Evolutionary conservation across 35 echinoderm and acorn worm genomes (phyloP).

Genomic region (Chiridota heheva): DNA sequence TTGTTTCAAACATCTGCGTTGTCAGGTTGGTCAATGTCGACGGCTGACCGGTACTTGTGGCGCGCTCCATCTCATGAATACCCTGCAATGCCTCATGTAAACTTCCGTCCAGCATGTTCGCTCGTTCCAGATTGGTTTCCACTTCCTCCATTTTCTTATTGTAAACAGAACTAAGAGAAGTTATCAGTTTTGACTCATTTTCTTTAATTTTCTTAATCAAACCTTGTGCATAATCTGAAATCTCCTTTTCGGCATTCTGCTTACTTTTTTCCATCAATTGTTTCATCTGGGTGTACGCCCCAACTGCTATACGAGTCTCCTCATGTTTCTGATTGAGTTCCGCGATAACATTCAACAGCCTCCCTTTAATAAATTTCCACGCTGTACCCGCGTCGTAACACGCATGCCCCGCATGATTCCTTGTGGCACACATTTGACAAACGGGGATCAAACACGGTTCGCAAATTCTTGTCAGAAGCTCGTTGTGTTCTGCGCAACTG

Average conservation of each 20-base stretch:
- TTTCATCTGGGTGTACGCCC: slow-evolving; percentile 28
- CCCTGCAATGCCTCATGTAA: slow-evolving; percentile 10
- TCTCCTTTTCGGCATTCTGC: slow-evolving; percentile 28
- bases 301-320: slow-evolving; percentile 24
- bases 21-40: slow-evolving; percentile 13
- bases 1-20: slow-evolving; percentile 15
- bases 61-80: slow-evolving; percentile 17
- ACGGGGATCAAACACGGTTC: slow-evolving; percentile 23
- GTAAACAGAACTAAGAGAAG: slow-evolving; percentile 10
- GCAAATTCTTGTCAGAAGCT: slow-evolving; percentile 22
- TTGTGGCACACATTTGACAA: slow-evolving; percentile 35
- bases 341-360: slow-evolving; percentile 19
- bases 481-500: slow-evolving; percentile 30
- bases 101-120: slow-evolving; percentile 18
- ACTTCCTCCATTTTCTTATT: slow-evolving; percentile 21
- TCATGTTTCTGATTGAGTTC: slow-evolving; percentile 28
- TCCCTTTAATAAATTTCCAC: slow-evolving; percentile 28
- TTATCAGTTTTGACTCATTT: slow-evolving; percentile 11
- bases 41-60: slow-evolving; percentile 34
- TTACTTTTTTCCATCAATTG: slow-evolving; percentile 33
- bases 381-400: slow-evolving; percentile 33
- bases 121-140: slow-evolving; percentile 27
- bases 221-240: slow-evolving; percentile 10
- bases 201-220: slow-evolving; percentile 33
- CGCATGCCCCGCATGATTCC: slow-evolving; percentile 1